Conservation (phyloP, 2,888 invertebrate genomes). For the Mesorhabditis sp. region DNA sequence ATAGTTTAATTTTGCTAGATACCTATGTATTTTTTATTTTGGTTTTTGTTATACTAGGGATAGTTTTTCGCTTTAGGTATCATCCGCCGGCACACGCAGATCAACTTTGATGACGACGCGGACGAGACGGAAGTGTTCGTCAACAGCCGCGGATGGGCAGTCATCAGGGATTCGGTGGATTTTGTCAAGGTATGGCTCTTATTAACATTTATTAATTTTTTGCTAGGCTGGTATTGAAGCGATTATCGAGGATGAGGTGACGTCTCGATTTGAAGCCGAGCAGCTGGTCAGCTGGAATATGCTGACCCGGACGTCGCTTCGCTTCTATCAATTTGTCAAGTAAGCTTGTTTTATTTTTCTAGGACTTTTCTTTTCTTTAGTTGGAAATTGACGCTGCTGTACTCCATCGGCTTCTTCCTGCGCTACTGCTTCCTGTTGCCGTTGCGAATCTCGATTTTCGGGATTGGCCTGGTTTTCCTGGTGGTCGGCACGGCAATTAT, state of each 20-base stretch:
- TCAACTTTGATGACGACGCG: conserved; percentile 40
- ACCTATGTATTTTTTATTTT: background rate
- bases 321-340: conserved; percentile 53
- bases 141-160: conserved; percentile 51
- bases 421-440: conserved; percentile 87
- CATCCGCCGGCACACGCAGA: conserved; percentile 40
- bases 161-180: conserved; percentile 49
- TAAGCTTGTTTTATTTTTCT: conserved; percentile 16
- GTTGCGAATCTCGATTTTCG: conserved; percentile 62
- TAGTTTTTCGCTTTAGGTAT: conserved; percentile 24
- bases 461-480: conserved; percentile 65
- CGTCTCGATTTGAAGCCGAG: conserved; percentile 92
- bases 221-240: conserved; percentile 76
- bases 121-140: conserved; percentile 39
- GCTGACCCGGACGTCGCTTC: conserved; percentile 70
- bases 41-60: background rate
- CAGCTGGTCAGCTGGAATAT: conserved; percentile 82
- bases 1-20: conserved; percentile 8
- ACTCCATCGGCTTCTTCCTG: conserved; percentile 87
- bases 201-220: background rate
- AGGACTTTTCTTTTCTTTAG: conserved; percentile 47
- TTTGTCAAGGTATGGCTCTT: conserved; percentile 40
- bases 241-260: conserved; percentile 97
- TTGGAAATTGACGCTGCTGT: conserved; percentile 77
- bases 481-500: conserved; percentile 69